Conservation (phyloP, 2,888 invertebrate genomes). For the Argyra leucocephala region DNA sequence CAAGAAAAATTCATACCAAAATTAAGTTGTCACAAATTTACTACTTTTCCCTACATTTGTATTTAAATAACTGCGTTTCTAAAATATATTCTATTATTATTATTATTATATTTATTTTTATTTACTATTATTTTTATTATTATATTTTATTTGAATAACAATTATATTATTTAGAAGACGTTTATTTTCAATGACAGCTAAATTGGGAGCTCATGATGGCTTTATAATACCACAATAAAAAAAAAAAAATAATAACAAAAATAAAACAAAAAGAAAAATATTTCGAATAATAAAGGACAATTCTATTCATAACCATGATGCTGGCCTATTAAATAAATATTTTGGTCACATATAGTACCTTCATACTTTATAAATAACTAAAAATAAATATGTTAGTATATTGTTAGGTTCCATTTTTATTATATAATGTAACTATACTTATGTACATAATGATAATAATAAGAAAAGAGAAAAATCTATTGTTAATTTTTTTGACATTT, state of each 20-base stretch:
- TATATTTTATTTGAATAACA: neutral
- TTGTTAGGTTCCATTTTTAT: neutral
- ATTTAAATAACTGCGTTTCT: neutral
- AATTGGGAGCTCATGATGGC: slow-evolving; percentile 3
- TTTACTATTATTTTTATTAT: neutral
- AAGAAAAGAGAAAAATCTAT: neutral
- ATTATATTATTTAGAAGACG: neutral
- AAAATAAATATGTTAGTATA: neutral
- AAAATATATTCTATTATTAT: neutral
- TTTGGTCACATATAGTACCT: neutral
- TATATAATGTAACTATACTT: neutral
- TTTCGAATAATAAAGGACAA: too few relatives aligned
- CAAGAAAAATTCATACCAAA: neutral
- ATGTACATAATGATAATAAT: neutral
- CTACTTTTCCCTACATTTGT: neutral
- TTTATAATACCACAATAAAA: neutral
- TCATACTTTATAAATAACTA: neutral
- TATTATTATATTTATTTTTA: neutral
- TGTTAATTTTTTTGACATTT: slow-evolving; percentile 3
- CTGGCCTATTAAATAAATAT: slow-evolving; percentile 6
- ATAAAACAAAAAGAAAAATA: too few relatives aligned
- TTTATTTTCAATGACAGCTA: neutral
- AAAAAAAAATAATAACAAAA: too few relatives aligned
- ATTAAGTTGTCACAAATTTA: neutral
- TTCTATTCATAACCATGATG: neutral